Conservation (phyloP, 2,113 vertebrate genomes). For the Tragelaphus scriptus region DNA sequence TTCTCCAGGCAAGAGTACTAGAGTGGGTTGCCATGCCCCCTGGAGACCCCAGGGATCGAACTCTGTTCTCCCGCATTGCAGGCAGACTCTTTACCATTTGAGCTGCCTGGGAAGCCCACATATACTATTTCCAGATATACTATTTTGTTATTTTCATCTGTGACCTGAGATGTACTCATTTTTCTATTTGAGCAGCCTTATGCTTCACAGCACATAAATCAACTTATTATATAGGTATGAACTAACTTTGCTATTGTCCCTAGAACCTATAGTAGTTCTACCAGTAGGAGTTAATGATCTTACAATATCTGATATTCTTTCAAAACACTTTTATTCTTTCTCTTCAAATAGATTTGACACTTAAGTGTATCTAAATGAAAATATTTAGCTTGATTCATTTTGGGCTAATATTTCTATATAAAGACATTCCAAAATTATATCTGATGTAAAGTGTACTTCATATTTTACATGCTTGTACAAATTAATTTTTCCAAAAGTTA, state of each 20-base stretch:
- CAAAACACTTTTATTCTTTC: not conserved
- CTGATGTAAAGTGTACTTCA: conserved; percentile 15
- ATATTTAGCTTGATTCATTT: not conserved
- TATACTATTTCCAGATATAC: not conserved
- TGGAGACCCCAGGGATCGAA: not conserved
- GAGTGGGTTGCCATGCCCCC: not conserved
- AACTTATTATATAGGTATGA: not conserved
- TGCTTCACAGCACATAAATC: not conserved
- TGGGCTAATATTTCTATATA: not conserved
- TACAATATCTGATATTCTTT: not conserved
- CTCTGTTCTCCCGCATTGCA: not conserved
- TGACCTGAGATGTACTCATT: not conserved
- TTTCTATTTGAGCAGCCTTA: not conserved
- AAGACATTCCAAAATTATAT: not conserved
- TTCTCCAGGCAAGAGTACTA: not conserved
- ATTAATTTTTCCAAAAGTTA: not conserved
- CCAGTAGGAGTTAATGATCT: not conserved
- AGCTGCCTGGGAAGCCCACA: not conserved
- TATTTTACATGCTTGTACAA: not conserved
- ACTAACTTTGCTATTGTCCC: not conserved
- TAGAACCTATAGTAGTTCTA: not conserved
- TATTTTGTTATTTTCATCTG: not conserved
- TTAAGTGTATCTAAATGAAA: not conserved
- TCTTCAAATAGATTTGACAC: not conserved
- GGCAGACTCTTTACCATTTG: not conserved